These are phyloP conservation scores for Vulpes vulpes DNA, from an alignment of 2,113 vertebrate genomes.

Conservation along the genomic window DNA sequence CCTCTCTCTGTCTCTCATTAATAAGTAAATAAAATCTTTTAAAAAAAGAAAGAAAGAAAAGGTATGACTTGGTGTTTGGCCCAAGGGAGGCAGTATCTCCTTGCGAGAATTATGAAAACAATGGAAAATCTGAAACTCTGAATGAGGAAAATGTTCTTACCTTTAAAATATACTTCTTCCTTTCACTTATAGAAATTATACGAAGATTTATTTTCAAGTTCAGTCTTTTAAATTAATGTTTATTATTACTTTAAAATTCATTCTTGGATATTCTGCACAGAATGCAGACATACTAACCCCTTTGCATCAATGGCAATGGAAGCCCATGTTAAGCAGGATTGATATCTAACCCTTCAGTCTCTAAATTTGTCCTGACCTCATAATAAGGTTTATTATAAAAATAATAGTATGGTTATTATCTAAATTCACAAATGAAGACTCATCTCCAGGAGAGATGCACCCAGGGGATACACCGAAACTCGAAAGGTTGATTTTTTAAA, in stretches of 20 bases:
- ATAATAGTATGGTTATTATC: neutral
- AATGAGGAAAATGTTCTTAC: slow-evolving; percentile 1
- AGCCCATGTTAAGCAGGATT: neutral
- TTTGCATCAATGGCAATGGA: neutral
- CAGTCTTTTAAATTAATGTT: neutral
- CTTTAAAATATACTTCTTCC: slow-evolving; percentile 18
- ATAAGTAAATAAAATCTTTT: neutral
- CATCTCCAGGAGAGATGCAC: neutral
- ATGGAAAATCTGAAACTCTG: slow-evolving; percentile 21
- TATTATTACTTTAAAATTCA: slow-evolving; percentile 32
- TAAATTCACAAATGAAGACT: slow-evolving; percentile 11
- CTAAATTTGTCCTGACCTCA: slow-evolving; percentile 23
- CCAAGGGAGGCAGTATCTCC: neutral
- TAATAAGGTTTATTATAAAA: neutral
- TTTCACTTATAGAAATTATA: neutral
- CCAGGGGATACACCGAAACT: neutral
- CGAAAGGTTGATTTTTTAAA: neutral
- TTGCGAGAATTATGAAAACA: slow-evolving; percentile 31
- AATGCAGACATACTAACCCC: neutral
- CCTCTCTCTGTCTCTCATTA: too few relatives aligned
- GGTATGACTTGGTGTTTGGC: neutral
- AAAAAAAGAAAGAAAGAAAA: neutral
- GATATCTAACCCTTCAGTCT: neutral
- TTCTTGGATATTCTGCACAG: slow-evolving; percentile 27
- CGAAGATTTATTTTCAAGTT: slow-evolving; percentile 41